phyloP scores from a whole-genome alignment of 2,888 invertebrate genomes.

The Strigamia transsilvanica region DNA sequence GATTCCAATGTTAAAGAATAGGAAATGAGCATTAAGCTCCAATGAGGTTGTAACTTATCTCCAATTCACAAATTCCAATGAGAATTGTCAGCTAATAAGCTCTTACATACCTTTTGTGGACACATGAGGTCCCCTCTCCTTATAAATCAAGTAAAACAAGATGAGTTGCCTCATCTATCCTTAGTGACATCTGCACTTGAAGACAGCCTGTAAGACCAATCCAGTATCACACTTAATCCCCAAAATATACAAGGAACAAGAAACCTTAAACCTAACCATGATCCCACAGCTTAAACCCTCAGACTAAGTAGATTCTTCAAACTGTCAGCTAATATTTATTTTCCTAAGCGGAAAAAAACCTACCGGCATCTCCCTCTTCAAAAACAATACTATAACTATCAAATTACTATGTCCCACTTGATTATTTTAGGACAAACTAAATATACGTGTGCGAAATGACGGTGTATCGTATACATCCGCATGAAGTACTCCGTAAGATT shows the following conservation, averaged over 20 bases:
- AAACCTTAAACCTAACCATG: not conserved
- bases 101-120: not conserved
- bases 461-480: too few relatives aligned
- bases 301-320: not conserved
- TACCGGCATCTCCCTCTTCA: too few relatives aligned
- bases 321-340: not conserved
- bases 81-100: not conserved
- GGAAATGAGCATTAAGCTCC: too few relatives aligned
- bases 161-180: constrained; percentile 20
- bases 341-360: not conserved
- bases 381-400: too few relatives aligned
- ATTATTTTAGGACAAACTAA: not conserved
- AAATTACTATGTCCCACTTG: too few relatives aligned
- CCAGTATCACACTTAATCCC: not conserved
- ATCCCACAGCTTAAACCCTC: not conserved
- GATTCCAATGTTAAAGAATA: too few relatives aligned
- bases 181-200: constrained; percentile 25
- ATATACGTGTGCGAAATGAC: too few relatives aligned
- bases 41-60: too few relatives aligned
- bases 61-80: not conserved
- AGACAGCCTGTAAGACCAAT: constrained; percentile 2
- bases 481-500: too few relatives aligned
- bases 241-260: constrained; percentile 6
- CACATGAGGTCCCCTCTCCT: constrained; percentile 2
- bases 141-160: not conserved